A percentile compares a stretch with the other conserved stretches of the same genome.
Conservation (phyloP, 2,888 invertebrate species). For the Fabriciana adippe region DNA sequence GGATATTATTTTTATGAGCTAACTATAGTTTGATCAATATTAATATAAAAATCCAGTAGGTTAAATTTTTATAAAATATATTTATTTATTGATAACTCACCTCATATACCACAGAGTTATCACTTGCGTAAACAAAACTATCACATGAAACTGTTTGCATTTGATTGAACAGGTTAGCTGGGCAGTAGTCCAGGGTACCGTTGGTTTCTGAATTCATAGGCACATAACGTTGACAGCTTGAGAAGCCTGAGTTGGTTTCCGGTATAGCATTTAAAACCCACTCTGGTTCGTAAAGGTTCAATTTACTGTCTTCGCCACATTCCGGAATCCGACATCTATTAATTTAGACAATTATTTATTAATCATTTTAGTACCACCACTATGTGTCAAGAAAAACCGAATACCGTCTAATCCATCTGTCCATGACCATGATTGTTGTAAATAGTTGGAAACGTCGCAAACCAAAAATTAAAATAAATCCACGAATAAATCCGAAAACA, state of each 20-base stretch:
- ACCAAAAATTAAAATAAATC: too few species aligned
- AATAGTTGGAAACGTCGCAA: too few species aligned
- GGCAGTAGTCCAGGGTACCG: slow-evolving; percentile 48
- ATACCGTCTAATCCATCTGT: too few species aligned
- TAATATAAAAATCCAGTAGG: too few species aligned
- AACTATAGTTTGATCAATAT: not conserved
- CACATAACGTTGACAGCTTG: slow-evolving; percentile 60
- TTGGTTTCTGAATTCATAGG: slow-evolving; percentile 42
- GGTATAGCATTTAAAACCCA: slow-evolving; percentile 65
- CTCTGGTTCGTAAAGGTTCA: slow-evolving; percentile 44
- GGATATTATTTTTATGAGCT: slow-evolving; percentile 11
- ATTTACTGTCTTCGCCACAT: slow-evolving; percentile 55
- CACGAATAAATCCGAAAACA: too few species aligned
- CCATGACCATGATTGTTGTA: too few species aligned
- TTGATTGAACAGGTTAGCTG: slow-evolving; percentile 52
- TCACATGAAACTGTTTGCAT: slow-evolving; percentile 39
- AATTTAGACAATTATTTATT: not conserved
- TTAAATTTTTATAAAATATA: too few species aligned
- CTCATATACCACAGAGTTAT: slow-evolving; percentile 48
- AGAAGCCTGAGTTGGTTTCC: slow-evolving; percentile 51
- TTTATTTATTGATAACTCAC: slow-evolving; percentile 37
- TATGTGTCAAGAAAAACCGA: too few species aligned
- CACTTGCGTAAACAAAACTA: slow-evolving; percentile 42
- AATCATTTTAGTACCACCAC: not conserved
- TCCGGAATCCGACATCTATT: slow-evolving; percentile 68